Conservation (phyloP, 2,888 invertebrate genomes). For the Patella ulyssiponensis region DNA sequence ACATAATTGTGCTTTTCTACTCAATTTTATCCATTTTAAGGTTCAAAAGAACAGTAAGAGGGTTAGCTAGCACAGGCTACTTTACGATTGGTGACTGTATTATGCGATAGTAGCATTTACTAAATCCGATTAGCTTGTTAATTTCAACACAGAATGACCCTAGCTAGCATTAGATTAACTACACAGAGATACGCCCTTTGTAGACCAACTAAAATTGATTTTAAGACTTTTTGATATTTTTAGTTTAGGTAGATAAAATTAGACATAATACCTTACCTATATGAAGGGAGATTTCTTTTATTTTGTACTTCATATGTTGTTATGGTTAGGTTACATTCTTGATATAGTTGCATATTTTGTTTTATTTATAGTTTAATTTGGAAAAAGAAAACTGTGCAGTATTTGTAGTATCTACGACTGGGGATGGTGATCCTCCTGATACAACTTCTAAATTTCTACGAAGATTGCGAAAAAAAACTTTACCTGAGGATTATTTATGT, state of each 20-base stretch:
- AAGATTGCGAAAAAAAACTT: constrained; percentile 71
- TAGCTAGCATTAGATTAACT: no score
- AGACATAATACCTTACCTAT: background rate
- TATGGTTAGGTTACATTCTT: background rate
- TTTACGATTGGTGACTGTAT: no score
- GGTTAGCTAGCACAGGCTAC: no score
- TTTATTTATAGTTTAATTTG: constrained; percentile 62
- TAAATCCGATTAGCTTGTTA: no score
- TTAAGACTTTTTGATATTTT: background rate
- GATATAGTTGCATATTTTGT: background rate
- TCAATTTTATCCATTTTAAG: no score
- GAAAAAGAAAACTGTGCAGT: constrained; percentile 71
- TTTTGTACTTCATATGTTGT: background rate
- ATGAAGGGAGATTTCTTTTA: background rate
- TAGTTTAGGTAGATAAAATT: background rate
- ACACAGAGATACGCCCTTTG: no score
- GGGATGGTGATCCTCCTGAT: constrained; percentile 77
- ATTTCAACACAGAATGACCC: no score
- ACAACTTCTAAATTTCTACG: constrained; percentile 75
- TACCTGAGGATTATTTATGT: constrained; percentile 68
- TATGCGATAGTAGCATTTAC: no score
- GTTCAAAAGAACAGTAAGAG: no score
- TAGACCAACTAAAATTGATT: background rate
- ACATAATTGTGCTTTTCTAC: no score
- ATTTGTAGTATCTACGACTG: constrained; percentile 76